Percentiles rank a stretch among this genome's conserved stretches.
These are phyloP conservation scores for Globicephala melas DNA, from an alignment of 2,113 vertebrate genomes.

Conservation along the genomic window DNA sequence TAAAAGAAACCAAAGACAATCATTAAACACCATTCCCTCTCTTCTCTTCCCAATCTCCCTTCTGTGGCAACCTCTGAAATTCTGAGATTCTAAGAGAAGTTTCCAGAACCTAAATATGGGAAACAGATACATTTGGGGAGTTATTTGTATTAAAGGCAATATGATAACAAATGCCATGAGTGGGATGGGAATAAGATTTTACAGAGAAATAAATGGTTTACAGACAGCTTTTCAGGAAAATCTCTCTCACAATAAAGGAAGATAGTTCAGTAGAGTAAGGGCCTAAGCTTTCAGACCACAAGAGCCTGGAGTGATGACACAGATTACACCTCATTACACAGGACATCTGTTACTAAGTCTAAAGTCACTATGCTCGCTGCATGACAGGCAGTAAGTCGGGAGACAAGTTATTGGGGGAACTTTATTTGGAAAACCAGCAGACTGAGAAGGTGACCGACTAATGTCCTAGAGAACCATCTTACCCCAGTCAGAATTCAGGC, in stretches of 20 bases:
- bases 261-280: neutral
- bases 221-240: neutral
- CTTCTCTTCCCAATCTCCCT: neutral
- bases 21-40: neutral
- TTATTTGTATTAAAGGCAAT: slow-evolving; percentile 3
- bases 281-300: neutral
- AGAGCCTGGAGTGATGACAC: neutral
- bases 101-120: slow-evolving; percentile 13
- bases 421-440: no score
- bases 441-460: no score
- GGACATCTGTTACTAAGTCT: no score
- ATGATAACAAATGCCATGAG: neutral
- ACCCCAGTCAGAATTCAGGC: no score
- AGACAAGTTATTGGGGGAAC: no score
- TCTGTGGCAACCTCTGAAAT: neutral
- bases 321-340: neutral
- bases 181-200: neutral
- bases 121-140: neutral
- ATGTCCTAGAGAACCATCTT: no score
- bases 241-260: neutral
- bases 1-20: neutral
- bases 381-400: no score
- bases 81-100: neutral
- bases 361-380: no score
- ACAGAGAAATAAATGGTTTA: neutral